Conservation (phyloP, 2,888 invertebrate genomes). For the Cheilosia vernalis region DNA sequence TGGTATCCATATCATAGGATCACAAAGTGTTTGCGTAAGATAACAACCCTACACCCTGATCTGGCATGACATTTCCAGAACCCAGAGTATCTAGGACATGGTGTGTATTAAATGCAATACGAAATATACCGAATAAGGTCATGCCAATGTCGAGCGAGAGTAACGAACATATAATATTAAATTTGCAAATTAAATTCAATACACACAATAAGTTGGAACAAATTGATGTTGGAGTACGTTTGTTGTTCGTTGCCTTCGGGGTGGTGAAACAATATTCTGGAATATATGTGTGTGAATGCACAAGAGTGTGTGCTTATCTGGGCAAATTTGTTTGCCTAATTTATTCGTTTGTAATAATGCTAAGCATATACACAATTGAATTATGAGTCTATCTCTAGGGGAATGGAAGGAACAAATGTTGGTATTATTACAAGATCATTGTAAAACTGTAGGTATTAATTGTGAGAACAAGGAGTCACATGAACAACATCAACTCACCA, state of each 20-base stretch:
- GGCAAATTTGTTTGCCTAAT: constrained; percentile 33
- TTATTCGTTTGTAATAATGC: constrained; percentile 27
- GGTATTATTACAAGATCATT: background rate
- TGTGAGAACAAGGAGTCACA: background rate
- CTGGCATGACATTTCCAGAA: background rate
- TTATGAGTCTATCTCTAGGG: constrained; percentile 10
- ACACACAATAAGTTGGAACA: constrained; percentile 33
- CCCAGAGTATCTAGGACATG: background rate
- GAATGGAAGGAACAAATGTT: background rate
- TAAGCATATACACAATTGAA: constrained; percentile 7
- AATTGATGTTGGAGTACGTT: constrained; percentile 17
- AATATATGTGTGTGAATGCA: too few species aligned
- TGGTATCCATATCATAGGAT: constrained; percentile 44
- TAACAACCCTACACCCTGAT: constrained; percentile 24
- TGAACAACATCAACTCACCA: too few species aligned
- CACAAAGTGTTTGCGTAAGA: constrained; percentile 24
- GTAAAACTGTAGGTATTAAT: background rate
- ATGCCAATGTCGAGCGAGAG: background rate
- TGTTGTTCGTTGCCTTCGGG: constrained; percentile 21
- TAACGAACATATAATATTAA: constrained; percentile 17
- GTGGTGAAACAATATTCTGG: background rate
- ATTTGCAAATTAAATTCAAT: constrained; percentile 59
- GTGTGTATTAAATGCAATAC: constrained; percentile 32
- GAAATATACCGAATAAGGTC: background rate
- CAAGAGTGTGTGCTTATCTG: constrained; percentile 1